Base-by-base conservation (phyloP, 1,140 invertebrate genomes). In the Drosophila pseudoananassae region DNA sequence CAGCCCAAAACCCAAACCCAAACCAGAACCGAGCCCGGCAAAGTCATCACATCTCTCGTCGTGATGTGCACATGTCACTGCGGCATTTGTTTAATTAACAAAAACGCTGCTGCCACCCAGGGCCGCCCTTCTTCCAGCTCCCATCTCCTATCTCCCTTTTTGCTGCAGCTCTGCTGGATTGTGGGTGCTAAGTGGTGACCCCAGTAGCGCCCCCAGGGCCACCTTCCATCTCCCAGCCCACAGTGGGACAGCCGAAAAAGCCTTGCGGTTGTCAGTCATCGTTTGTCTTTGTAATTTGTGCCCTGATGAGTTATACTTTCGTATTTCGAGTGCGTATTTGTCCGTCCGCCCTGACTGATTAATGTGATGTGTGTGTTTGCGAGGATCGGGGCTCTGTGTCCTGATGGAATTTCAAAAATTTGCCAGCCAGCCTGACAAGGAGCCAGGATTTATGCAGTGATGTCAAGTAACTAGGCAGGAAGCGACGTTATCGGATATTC, bases 71-170 rank as follows among this genome's bases (percentile, higher is more conserved):
- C 83, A 88, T 83, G 83, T 88, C 83, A 88, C 84, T 89, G 83
- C 83, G 83, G 83, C 83, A 88, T 88, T 88, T 88, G 83, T 88
- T 88, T 88, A 88, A 88, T 88, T 88, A 88, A 88, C 83, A 89
- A 88, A 88, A 71, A 73, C 78, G 73, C 53, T 76, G 40, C 52
- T 65, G 65, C 15, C 47, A 50, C 63, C 33, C 14, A 27, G 25
- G 25, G 25, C 25, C 25, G 25, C 25, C 25, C 25, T 6, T 27
- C 4, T 27, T 20, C 20, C 20, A 20, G 20, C 20, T 20, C 20
- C 3, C 20, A 20, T 20, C 20, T 20, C 1, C 25, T 4, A 7
- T 61, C 5, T 1, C 2, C 9, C 4, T 23, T 60, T 52, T 38
- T 20, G 50, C 27, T 72, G 70, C 56, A 72, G 49, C 65, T 25